Conservation (phyloP, 2,888 invertebrate genomes). For the Crematogaster levior region DNA sequence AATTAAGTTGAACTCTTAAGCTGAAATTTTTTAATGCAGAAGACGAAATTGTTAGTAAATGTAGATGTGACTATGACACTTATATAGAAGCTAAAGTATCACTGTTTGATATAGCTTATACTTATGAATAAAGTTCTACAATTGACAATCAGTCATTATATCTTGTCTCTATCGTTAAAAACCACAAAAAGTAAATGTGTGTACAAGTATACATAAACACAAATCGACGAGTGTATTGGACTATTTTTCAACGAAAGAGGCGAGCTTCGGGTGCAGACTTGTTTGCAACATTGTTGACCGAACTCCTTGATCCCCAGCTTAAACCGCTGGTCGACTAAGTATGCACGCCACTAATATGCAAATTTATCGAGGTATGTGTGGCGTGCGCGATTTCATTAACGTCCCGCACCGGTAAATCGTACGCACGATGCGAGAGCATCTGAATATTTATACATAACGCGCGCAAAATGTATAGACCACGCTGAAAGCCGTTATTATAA, state of each 20-base stretch:
- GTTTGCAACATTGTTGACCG: constrained; percentile 61
- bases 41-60: no score
- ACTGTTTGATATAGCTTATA: not conserved
- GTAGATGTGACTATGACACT: not conserved
- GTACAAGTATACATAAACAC: constrained; percentile 17
- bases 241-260: constrained; percentile 55
- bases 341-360: constrained; percentile 63
- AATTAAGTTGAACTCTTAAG: not conserved
- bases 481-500: constrained; percentile 39
- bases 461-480: not conserved
- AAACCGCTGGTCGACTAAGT: constrained; percentile 53
- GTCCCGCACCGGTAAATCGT: constrained; percentile 36
- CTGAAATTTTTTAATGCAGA: no score
- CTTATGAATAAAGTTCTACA: not conserved
- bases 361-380: constrained; percentile 58
- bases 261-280: constrained; percentile 49
- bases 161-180: not conserved
- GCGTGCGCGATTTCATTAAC: constrained; percentile 39
- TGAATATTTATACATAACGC: constrained; percentile 45
- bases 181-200: no score
- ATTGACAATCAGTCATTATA: not conserved
- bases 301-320: constrained; percentile 54
- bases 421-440: constrained; percentile 6
- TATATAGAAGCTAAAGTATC: not conserved
- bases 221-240: constrained; percentile 55